Evolutionary conservation across 2,113 vertebrate species (phyloP), one percentile per base, ranked within the genome.

Genomic region (Aegotheles bennettii): DNA sequence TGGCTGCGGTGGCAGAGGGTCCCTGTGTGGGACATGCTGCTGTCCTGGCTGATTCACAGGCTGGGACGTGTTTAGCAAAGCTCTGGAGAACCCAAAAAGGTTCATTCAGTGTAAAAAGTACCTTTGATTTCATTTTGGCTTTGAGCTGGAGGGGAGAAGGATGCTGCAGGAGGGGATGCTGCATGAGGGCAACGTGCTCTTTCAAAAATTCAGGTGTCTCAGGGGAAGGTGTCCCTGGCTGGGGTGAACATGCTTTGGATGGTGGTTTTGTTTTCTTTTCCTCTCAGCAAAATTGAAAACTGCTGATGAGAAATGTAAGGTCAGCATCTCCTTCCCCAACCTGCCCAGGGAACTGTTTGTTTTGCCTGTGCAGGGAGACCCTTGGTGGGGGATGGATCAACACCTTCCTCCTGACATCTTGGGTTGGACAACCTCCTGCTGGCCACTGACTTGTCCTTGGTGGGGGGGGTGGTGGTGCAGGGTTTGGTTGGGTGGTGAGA

Each of bases 131-230:
- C 31, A 7, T 59, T 75, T 42, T 36, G 48, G 33, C 38, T 60
- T 50, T 31, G 18, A 57, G 25, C 24, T 29, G 36, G 18, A 29
- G 54, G 29, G 36, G 42, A 84, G 54, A 48, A 48, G 23, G 48
- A 13, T 48, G 48, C 21, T 48, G 40, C 29, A 19, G 67, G 50
- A 64, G 48, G 43, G 36, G 48, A 33, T 50, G 38, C 5, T 64
- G 26, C 8, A 14, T 19, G 60, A 0, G 0, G 31, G 16, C 60
- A 53, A 17, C 0, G 1, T 6, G 33, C 35, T 59, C 36, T 16
- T 28, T 13, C 51, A 38, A 53, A 23, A 74, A 59, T 19, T 28
- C 21, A 15, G 16, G 8, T 42, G 45, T 33, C 47, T 60, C 2
- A 0, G 54, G 60, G 35, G 23, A 38, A 74, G 28, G 7, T 42